A percentile compares a stretch with the other conserved stretches of the same genome.
phyloP scores from a whole-genome alignment of 2,797 vertebrate species.

The Nyctalus aviator region DNA sequence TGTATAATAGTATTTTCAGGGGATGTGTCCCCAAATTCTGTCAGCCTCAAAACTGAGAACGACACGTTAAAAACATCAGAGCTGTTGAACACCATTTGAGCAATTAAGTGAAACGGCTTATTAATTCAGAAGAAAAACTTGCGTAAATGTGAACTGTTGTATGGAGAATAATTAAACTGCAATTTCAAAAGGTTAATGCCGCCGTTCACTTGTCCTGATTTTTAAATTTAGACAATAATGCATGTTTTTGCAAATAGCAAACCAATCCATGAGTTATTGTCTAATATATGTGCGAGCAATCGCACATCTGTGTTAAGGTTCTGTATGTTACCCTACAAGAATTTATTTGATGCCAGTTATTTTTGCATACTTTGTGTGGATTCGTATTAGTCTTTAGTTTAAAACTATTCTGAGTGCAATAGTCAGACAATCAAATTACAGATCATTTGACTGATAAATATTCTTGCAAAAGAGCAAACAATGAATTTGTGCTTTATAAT shows the following conservation, averaged over 20 bases:
- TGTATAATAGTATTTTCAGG: not conserved
- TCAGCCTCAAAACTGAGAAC: not conserved
- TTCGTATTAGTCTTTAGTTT: not conserved
- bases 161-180: constrained; percentile 78
- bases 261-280: constrained; percentile 55
- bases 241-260: constrained; percentile 73
- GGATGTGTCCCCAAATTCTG: not conserved
- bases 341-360: constrained; percentile 51
- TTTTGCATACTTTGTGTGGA: not conserved
- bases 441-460: not conserved
- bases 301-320: constrained; percentile 9
- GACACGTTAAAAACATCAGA: constrained; percentile 58
- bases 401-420: not conserved
- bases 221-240: constrained; percentile 75
- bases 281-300: constrained; percentile 50
- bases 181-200: constrained; percentile 82
- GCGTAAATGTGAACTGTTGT: constrained; percentile 63
- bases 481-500: not conserved
- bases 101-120: constrained; percentile 72
- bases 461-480: not conserved
- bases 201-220: constrained; percentile 76
- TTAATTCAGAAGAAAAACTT: constrained; percentile 75
- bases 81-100: constrained; percentile 58
- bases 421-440: not conserved
- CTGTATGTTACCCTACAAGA: not conserved